Evolutionary conservation across 2,797 vertebrate genomes (phyloP).

Genomic region (Odontamblyopus rebecca): DNA sequence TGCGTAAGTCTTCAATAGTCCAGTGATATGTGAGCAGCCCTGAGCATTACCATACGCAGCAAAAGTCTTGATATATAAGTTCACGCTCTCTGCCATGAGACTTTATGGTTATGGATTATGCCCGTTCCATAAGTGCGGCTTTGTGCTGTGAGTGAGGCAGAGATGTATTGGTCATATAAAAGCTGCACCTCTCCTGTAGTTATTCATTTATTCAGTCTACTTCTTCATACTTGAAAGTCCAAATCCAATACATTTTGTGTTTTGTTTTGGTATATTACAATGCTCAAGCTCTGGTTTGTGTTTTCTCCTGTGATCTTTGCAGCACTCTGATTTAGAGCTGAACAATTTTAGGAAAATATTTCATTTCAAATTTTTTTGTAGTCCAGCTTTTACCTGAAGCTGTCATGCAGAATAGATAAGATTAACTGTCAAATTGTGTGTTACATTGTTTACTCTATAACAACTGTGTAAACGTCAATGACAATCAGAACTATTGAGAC

Average conservation of each 20-base stretch:
- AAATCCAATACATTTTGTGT: constrained; percentile 14
- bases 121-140: constrained; percentile 64
- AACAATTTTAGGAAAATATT: background rate
- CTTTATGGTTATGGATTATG: constrained; percentile 76
- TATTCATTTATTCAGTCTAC: constrained; percentile 74
- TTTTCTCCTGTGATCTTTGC: constrained; percentile 15
- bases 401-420: constrained; percentile 52
- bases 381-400: constrained; percentile 61
- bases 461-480: constrained; percentile 42
- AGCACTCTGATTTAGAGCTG: background rate
- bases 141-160: constrained; percentile 63
- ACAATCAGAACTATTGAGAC: constrained; percentile 60
- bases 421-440: constrained; percentile 53
- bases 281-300: constrained; percentile 8
- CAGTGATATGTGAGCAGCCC: constrained; percentile 54
- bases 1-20: constrained; percentile 27
- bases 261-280: constrained; percentile 1
- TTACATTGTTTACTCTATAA: constrained; percentile 28
- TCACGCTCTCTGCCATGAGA: constrained; percentile 44
- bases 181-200: constrained; percentile 62
- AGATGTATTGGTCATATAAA: constrained; percentile 73
- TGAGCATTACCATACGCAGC: constrained; percentile 65
- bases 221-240: constrained; percentile 60
- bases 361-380: constrained; percentile 12
- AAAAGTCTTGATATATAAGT: constrained; percentile 61